A percentile compares a stretch with the other conserved stretches of the same genome.
Conservation (phyloP, 2,888 invertebrate species). For the Caenorhabditis parvicauda region DNA sequence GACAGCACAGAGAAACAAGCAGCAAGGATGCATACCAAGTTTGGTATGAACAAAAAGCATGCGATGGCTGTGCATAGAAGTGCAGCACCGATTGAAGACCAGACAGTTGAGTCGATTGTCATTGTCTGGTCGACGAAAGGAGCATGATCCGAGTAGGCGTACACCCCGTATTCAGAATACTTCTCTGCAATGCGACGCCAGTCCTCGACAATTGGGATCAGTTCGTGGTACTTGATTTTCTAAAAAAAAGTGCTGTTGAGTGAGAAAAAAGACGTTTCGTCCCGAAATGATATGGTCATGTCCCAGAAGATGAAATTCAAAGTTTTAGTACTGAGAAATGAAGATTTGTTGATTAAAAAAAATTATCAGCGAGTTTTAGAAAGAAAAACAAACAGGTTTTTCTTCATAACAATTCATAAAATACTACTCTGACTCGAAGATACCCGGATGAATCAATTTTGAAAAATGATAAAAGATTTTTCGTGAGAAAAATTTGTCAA, state of each 20-base stretch:
- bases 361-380: too few relatives aligned
- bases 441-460: too few relatives aligned
- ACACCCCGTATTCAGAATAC: slow-evolving; percentile 47
- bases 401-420: too few relatives aligned
- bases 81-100: slow-evolving; percentile 51
- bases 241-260: slow-evolving; percentile 5
- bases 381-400: too few relatives aligned
- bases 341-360: too few relatives aligned
- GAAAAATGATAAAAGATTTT: too few relatives aligned
- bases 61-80: slow-evolving; percentile 52
- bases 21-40: slow-evolving; percentile 26
- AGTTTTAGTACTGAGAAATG: too few relatives aligned
- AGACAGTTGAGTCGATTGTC: slow-evolving; percentile 52
- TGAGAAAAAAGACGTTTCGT: too few relatives aligned
- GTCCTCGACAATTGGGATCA: slow-evolving; percentile 49
- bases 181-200: slow-evolving; percentile 50
- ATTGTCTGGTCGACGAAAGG: slow-evolving; percentile 58
- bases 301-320: too few relatives aligned
- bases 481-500: too few relatives aligned
- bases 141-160: slow-evolving; percentile 50
- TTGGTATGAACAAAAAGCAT: slow-evolving; percentile 55
- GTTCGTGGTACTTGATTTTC: slow-evolving; percentile 54
- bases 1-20: slow-evolving; percentile 52
- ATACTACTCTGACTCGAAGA: too few relatives aligned
- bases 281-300: too few relatives aligned